These are phyloP conservation scores for Falco punctatus DNA, from an alignment of 2,113 vertebrate genomes.

Conservation along the genomic window DNA sequence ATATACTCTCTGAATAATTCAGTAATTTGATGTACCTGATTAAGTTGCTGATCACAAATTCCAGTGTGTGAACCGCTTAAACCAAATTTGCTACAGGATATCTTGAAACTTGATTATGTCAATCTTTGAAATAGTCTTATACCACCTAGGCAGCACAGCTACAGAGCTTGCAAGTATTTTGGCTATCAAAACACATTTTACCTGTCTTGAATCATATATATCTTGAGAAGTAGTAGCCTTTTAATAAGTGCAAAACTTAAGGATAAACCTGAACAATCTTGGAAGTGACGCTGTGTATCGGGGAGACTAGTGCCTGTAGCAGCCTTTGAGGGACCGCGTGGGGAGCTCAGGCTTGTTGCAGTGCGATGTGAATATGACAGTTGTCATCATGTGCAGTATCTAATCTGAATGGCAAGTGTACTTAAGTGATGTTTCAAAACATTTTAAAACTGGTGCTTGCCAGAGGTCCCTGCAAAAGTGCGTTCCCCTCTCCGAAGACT, in stretches of 20 bases:
- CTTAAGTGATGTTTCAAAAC: not conserved
- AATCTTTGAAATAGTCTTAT: not conserved
- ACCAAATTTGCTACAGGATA: not conserved
- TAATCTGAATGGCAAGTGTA: not conserved
- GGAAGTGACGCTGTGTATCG: not conserved
- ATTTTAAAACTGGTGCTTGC: not conserved
- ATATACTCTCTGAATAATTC: not conserved
- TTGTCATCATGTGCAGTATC: not conserved
- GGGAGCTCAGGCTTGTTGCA: not conserved
- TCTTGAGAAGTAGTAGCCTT: not conserved
- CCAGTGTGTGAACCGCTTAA: not conserved
- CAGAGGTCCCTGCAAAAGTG: not conserved
- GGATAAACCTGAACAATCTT: not conserved
- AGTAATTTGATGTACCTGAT: not conserved
- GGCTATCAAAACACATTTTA: not conserved
- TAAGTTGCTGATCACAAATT: not conserved
- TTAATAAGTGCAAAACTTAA: not conserved
- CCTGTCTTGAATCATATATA: not conserved
- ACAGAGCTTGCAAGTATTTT: not conserved
- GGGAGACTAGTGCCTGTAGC: not conserved
- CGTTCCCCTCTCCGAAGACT: not conserved
- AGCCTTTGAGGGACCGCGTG: accelerated
- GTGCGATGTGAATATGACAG: not conserved
- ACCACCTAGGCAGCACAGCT: not conserved
- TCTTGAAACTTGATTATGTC: not conserved